Evolutionary conservation across 1,140 invertebrate genomes (phyloP), one percentile per base, ranked within the genome.

Genomic region (Fopius arisanus): DNA sequence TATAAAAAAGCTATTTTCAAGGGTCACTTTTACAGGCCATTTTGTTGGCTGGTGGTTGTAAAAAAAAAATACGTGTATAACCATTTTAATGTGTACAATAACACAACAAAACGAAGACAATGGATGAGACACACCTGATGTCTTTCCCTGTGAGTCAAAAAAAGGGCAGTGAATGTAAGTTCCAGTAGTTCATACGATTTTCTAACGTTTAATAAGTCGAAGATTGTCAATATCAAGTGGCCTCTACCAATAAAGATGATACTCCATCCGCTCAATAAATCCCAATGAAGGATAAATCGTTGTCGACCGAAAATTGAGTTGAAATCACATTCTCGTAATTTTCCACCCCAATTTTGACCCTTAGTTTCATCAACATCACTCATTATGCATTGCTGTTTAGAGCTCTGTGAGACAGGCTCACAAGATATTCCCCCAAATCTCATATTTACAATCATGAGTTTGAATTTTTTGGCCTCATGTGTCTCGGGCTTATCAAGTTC

Each of bases 181-280:
- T 75, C 77, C 79, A 83, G 81, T 74, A 74, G 78, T 84, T 80
- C 80, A 74, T 78, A 76, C 80, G 80, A 81, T 81, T 77, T 81
- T 78, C 26, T 67, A 65, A n/a, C 2, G 54, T 33, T 65, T 67
- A 83, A 77, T 84, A 83, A 70, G 78, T 80, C 76, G 79, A 80
- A 82, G 83, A 84, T 84, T 84, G 83, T 84, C 83, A 82, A 83
- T 72, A 84, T 77, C 79, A 78, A 81, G 80, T 79, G 78, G 78
- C 14, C 2, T n/a, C 16, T 48, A 48, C 16, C 16, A 48, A n/a
- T 2, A 19, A 48, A 6, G 16, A 48, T 48, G 16, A 48, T 48
- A 1, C 14, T 16, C 4, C 43, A 48, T 48, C 43, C 43, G 16
- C 43, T 48, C 43, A 48, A 19, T 48, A 1, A 37, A 37, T 37